Evolutionary conservation across 2,888 invertebrate genomes (phyloP).

Genomic region (Marronus borbonicus): DNA sequence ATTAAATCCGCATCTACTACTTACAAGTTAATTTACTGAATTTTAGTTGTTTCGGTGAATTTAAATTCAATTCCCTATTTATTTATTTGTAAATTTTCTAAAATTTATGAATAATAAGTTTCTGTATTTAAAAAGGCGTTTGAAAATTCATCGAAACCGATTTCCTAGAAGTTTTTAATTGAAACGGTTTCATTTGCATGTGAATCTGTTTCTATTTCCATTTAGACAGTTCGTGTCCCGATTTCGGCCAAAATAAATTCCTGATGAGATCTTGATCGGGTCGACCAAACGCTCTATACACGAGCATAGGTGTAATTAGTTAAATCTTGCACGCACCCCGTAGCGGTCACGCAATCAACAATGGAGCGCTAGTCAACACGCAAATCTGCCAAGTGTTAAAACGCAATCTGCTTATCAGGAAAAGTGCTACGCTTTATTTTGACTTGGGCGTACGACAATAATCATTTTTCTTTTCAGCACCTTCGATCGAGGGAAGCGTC

Average conservation of each 20-base stretch:
- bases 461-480: conserved; percentile 70
- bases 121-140: too few relatives aligned
- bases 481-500: conserved; percentile 78
- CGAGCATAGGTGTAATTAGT: conserved; percentile 58
- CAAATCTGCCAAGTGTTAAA: conserved; percentile 47
- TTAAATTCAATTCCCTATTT: too few relatives aligned
- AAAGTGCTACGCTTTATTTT: conserved; percentile 6
- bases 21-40: too few relatives aligned
- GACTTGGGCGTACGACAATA: conserved; percentile 16
- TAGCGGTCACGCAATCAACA: conserved; percentile 41
- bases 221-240: conserved; percentile 28
- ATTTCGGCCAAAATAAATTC: conserved; percentile 53
- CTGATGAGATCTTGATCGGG: conserved; percentile 51
- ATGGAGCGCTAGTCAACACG: conserved; percentile 32
- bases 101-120: too few relatives aligned
- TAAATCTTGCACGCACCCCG: conserved; percentile 54
- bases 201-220: conserved; percentile 24
- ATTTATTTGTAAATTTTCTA: too few relatives aligned
- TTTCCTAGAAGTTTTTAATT: neutral
- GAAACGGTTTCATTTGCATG: conserved; percentile 32
- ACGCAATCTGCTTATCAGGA: conserved; percentile 15
- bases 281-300: conserved; percentile 55
- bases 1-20: too few relatives aligned
- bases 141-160: too few relatives aligned
- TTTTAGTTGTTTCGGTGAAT: too few relatives aligned